Base-by-base conservation (phyloP, 92 coral and sea anemone genomes). In the Porites lobata region DNA sequence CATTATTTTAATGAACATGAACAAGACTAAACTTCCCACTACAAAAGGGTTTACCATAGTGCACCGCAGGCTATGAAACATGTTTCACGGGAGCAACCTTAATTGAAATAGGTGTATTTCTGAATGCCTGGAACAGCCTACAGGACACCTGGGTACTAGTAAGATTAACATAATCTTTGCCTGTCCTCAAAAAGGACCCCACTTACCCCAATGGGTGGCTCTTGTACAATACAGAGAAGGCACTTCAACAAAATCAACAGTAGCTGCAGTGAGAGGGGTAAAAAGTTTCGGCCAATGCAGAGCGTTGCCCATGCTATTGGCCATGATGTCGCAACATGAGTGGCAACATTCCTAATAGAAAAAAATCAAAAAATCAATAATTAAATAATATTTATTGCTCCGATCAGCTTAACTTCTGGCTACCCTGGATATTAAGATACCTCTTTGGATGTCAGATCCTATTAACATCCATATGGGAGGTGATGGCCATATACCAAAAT, bases 201-300 rank as follows among this genome's bases (percentile, higher is more conserved):
- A 89, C 99, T 85, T 85, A 94, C 99, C 95, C 99, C 99, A n/a
- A 93, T 81, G 19, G 95, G 95, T 22, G 98, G 94, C 91, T 98
- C 99, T 87, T 96, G 98, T 6, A 90, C 67, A 72, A 98, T 88
- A 65, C 98, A 95, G 76, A 96, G 84, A 8, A 88, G 32, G 53
- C 96, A 87, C 72, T 94, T 94, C 51, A 87, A 15, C 1, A 94
- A 20, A 53, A 98, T 93, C 20, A 96, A 79, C 32, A 91, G 14
- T 20, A 91, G 65, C 67, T 96, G 97, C 8, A 96, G 73, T 29
- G 87, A 75, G 54, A 88, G 78, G 51, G 99, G 98, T 18, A 97
- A 87, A 77, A 92, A 92, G 47, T 81, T 87, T 8, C 90, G 81
- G 20, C 96, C 98, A 75, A 97, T 78, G 67, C 94, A 81, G 47